Conservation (phyloP, 1,140 invertebrate species). For the Lysiphlebus fabarum region DNA sequence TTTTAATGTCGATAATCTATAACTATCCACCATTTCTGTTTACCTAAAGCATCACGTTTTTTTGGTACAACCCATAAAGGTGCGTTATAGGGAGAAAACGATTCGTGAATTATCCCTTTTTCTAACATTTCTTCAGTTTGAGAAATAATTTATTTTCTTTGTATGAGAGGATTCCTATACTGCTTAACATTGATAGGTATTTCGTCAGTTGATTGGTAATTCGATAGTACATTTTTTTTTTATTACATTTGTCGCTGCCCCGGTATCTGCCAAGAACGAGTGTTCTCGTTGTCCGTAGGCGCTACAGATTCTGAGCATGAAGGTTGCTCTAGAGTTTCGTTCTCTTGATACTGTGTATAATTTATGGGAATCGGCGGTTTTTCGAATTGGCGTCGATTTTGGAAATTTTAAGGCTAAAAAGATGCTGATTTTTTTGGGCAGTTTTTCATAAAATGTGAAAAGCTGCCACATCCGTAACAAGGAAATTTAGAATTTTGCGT, state of each 20-base stretch:
- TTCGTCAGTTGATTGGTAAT: slow-evolving; percentile 12
- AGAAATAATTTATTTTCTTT: slow-evolving; percentile 16
- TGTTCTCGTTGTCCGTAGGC: slow-evolving; percentile 14
- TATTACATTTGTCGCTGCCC: slow-evolving; percentile 9
- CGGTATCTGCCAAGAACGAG: slow-evolving; percentile 16
- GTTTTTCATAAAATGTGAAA: slow-evolving; percentile 12
- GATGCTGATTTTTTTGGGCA: not conserved
- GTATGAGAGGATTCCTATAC: slow-evolving; percentile 17
- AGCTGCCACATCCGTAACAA: slow-evolving; percentile 10
- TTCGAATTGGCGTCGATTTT: not conserved
- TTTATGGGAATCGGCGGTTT: slow-evolving; percentile 1
- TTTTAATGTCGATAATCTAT: not conserved
- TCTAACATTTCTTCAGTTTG: slow-evolving; percentile 21
- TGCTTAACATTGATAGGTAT: slow-evolving; percentile 20
- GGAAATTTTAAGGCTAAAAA: slow-evolving; percentile 9
- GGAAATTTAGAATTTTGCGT: too few relatives aligned
- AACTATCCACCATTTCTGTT: not conserved
- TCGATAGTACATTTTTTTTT: slow-evolving; percentile 11
- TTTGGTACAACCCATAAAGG: too few relatives aligned
- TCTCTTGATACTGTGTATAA: slow-evolving; percentile 11
- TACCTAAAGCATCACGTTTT: too few relatives aligned
- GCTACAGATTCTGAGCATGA: slow-evolving; percentile 11
- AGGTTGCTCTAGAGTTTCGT: slow-evolving; percentile 14
- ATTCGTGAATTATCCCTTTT: slow-evolving; percentile 18
- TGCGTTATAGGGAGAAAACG: slow-evolving; percentile 19